Percentiles rank a stretch among this genome's conserved stretches.
Conservation (phyloP, 2,797 vertebrate species). For the Pelodytes ibericus region DNA sequence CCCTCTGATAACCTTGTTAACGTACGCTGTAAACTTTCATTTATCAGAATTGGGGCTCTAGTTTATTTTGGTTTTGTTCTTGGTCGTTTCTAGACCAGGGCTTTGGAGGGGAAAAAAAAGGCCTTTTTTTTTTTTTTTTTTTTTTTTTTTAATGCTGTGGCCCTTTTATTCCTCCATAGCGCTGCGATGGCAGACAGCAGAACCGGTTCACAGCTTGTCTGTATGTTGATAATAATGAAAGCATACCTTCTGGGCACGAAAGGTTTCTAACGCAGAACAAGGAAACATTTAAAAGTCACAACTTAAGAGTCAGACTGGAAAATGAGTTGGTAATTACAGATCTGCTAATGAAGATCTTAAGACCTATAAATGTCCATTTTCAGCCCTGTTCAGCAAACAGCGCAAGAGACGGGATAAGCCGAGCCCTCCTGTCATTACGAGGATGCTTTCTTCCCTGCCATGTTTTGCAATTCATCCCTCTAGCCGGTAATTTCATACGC, state of each 20-base stretch:
- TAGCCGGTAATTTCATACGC: neutral
- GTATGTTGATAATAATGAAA: neutral
- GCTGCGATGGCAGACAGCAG: neutral
- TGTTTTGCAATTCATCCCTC: neutral
- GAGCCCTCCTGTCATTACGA: neutral
- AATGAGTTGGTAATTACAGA: conserved; percentile 30
- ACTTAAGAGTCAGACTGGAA: conserved; percentile 23
- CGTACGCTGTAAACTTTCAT: too few species aligned
- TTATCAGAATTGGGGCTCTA: too few species aligned
- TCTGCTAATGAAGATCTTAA: conserved; percentile 23
- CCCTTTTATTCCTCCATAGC: neutral
- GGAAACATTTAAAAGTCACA: conserved; percentile 20
- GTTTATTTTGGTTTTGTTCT: too few species aligned
- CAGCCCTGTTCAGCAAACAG: neutral
- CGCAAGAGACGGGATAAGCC: neutral
- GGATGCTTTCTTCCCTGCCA: neutral
- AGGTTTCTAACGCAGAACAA: neutral
- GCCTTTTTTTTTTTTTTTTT: neutral
- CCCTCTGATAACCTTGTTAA: too few species aligned
- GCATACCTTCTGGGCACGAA: neutral
- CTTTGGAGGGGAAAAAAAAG: too few species aligned
- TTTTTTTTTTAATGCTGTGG: neutral
- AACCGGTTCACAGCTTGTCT: neutral
- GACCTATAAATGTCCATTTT: conserved; percentile 7
- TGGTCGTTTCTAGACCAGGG: too few species aligned